Conservation (phyloP, 2,113 vertebrate species). For the Myodes glareolus region DNA sequence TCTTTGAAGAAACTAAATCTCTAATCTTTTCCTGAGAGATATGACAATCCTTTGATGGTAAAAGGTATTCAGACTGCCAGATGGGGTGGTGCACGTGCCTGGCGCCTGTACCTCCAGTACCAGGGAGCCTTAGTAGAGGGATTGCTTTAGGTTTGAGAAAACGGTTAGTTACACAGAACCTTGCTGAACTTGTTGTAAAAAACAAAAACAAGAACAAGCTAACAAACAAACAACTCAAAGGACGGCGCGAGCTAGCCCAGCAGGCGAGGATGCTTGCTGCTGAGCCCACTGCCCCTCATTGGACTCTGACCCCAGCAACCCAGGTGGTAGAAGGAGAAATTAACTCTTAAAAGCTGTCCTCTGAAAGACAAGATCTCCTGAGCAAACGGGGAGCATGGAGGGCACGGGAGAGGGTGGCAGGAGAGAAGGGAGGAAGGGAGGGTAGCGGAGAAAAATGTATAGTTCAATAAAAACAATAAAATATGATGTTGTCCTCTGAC, state of each 20-base stretch:
- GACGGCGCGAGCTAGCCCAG: background rate
- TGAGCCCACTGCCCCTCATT: background rate
- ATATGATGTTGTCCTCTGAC: background rate
- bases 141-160: background rate
- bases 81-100: accelerated
- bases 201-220: background rate
- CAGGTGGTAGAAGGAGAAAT: background rate
- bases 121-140: background rate
- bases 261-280: background rate
- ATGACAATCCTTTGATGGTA: background rate
- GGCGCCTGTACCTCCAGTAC: background rate
- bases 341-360: background rate
- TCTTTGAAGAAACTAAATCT: conserved; percentile 49
- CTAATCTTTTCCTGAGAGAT: conserved; percentile 36
- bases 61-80: background rate
- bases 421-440: no score
- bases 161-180: background rate
- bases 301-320: background rate
- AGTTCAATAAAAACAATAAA: no score
- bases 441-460: no score
- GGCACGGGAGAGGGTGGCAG: no score
- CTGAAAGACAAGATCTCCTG: no score
- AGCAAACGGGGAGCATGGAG: no score
- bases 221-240: background rate
- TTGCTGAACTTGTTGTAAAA: background rate